Conservation (phyloP, 1,140 invertebrate genomes). For the Caerostris darwini region DNA sequence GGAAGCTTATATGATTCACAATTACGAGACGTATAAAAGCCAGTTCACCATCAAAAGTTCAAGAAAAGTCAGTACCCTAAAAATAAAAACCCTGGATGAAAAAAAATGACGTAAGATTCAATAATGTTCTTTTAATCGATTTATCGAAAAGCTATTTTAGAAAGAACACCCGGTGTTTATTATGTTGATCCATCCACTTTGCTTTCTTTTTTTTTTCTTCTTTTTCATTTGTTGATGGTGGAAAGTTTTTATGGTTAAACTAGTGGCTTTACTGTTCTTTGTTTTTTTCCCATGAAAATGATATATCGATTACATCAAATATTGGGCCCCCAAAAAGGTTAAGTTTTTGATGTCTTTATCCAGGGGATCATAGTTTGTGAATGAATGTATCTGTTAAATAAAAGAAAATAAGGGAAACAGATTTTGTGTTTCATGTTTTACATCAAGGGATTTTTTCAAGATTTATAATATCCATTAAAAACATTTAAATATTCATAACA, state of each 20-base stretch:
- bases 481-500: too few species aligned
- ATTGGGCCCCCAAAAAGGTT: too few species aligned
- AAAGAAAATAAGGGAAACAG: too few species aligned
- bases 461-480: too few species aligned
- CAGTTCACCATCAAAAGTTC: background rate
- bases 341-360: too few species aligned
- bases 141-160: conserved; percentile 63
- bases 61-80: background rate
- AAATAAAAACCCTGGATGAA: background rate
- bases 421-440: too few species aligned
- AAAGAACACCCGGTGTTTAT: conserved; percentile 64
- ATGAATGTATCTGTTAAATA: too few species aligned
- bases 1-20: background rate
- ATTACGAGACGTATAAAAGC: conserved; percentile 6
- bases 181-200: background rate
- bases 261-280: background rate
- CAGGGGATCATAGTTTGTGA: too few species aligned
- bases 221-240: background rate
- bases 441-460: too few species aligned
- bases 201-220: background rate
- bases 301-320: too few species aligned
- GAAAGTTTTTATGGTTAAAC: background rate
- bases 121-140: conserved; percentile 73
- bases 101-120: conserved; percentile 61
- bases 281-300: too few species aligned